Conservation (phyloP, 1,140 invertebrate species). For the Heliconius congener region DNA sequence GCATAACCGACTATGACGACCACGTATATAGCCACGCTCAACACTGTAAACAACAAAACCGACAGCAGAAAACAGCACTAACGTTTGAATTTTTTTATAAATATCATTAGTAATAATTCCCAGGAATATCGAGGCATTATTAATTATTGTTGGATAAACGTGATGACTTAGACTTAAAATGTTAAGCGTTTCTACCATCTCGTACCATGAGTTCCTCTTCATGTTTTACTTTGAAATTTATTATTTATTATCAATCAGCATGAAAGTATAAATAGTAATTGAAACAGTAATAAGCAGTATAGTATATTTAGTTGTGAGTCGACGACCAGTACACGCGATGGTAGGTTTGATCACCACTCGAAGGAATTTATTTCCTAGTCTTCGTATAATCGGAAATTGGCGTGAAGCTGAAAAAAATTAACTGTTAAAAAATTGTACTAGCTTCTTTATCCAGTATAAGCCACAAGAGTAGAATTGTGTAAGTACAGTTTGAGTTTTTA, state of each 20-base stretch:
- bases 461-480: not conserved
- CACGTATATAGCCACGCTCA: slow-evolving; percentile 40
- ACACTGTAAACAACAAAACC: slow-evolving; percentile 36
- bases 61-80: not conserved
- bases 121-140: not conserved
- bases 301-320: no score
- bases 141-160: slow-evolving; percentile 13
- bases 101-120: slow-evolving; percentile 14
- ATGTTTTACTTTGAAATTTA: not conserved
- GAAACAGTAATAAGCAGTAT: no score
- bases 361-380: no score
- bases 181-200: not conserved
- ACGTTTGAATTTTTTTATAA: slow-evolving; percentile 10
- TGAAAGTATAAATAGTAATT: no score
- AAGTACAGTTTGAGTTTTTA: not conserved
- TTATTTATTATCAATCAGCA: no score
- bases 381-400: no score
- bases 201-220: not conserved
- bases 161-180: not conserved
- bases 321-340: no score
- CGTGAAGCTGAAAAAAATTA: no score
- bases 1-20: slow-evolving; percentile 49
- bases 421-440: no score
- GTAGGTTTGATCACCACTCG: no score
- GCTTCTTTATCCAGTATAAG: not conserved